Percentiles rank a stretch among this genome's conserved stretches.
Conservation (phyloP, 2,797 vertebrate genomes). For the Leptoclinus maculatus region DNA sequence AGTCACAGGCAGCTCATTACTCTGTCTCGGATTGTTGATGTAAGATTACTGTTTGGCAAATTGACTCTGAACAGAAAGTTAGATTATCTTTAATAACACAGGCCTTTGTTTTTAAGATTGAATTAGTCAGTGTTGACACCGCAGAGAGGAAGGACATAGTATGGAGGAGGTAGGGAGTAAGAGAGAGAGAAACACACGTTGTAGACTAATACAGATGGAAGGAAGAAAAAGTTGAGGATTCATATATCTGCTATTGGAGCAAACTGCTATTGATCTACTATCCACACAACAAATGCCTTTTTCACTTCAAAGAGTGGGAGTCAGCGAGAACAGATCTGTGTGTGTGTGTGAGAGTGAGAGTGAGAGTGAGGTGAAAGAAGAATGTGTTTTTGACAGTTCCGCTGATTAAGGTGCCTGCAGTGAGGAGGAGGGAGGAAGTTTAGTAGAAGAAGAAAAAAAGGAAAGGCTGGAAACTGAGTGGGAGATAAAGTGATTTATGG, state of each 20-base stretch:
- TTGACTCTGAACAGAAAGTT: not conserved
- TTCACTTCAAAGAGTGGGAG: slow-evolving; percentile 67
- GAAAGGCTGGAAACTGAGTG: slow-evolving; percentile 54
- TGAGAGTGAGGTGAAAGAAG: slow-evolving; percentile 62
- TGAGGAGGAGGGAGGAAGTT: slow-evolving; percentile 56
- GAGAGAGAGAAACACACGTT: not conserved
- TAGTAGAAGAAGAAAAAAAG: slow-evolving; percentile 8
- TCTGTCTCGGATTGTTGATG: not conserved
- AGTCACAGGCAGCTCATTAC: not conserved
- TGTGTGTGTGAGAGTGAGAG: slow-evolving; percentile 11
- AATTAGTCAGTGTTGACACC: not conserved
- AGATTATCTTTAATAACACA: not conserved
- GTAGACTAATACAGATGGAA: slow-evolving; percentile 43
- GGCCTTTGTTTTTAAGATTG: not conserved
- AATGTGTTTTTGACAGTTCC: slow-evolving; percentile 77
- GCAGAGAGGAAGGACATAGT: not conserved
- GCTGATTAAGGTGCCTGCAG: slow-evolving; percentile 78
- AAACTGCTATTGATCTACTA: slow-evolving; percentile 72
- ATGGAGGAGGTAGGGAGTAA: not conserved
- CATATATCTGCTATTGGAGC: slow-evolving; percentile 56
- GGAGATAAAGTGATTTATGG: slow-evolving; percentile 79
- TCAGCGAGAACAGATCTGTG: slow-evolving; percentile 50
- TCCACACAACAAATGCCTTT: slow-evolving; percentile 64
- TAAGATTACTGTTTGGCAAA: not conserved
- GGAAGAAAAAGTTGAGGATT: slow-evolving; percentile 48